Percentiles rank a stretch among this genome's conserved stretches.
phyloP scores from a whole-genome alignment of 30 jellyfish, hydroid and myxozoan genomes.

The Calvadosia cruxmelitensis region DNA sequence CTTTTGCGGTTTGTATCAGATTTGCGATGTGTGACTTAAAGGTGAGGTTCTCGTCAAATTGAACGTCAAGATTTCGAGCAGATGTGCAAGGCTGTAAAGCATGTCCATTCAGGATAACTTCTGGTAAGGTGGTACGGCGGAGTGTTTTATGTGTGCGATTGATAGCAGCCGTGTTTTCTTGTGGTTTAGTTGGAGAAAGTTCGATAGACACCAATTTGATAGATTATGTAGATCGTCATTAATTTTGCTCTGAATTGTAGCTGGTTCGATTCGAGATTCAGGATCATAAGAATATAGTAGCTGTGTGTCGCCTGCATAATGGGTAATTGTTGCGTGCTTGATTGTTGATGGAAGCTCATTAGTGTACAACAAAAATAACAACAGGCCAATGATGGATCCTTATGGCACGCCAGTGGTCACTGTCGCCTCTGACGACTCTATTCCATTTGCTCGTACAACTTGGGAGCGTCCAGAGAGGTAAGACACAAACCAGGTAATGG shows the following conservation, averaged over 20 bases:
- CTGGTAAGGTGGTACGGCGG: background rate
- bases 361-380: conserved; percentile 7
- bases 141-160: background rate
- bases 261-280: too few relatives aligned
- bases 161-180: background rate
- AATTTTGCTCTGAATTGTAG: too few relatives aligned
- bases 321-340: background rate
- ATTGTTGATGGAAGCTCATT: conserved; percentile 2
- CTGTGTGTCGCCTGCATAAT: conserved; percentile 10
- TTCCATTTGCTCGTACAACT: conserved; percentile 6
- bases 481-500: conserved; percentile 18
- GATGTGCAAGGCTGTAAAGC: conserved; percentile 1
- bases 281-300: too few relatives aligned
- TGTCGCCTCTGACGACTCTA: background rate
- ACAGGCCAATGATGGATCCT: conserved; percentile 25
- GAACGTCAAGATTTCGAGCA: background rate
- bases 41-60: too few relatives aligned
- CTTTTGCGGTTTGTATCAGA: too few relatives aligned
- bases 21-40: too few relatives aligned
- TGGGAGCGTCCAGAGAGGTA: conserved; percentile 9
- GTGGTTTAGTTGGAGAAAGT: background rate
- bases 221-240: too few relatives aligned
- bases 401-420: conserved; percentile 29
- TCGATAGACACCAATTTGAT: too few relatives aligned
- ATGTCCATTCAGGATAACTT: background rate